These are phyloP conservation scores for Hydropsyche betteni DNA, from an alignment of 2,888 invertebrate species.

Conservation along the genomic window DNA sequence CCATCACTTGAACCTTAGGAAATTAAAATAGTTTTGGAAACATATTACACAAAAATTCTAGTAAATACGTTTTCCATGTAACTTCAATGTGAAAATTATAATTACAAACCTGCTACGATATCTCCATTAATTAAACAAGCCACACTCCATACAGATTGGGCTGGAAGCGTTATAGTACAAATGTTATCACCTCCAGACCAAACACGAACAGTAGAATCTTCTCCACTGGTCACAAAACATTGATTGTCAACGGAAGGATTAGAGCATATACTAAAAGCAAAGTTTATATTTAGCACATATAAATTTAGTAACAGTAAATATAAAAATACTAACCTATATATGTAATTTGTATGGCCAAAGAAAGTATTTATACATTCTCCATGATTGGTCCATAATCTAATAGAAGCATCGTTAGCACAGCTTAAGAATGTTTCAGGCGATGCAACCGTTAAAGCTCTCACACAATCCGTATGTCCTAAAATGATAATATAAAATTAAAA, in stretches of 20 bases:
- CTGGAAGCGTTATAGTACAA: constrained; percentile 79
- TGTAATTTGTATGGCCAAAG: constrained; percentile 88
- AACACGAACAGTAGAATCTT: constrained; percentile 84
- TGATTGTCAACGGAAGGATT: constrained; percentile 66
- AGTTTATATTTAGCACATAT: constrained; percentile 23
- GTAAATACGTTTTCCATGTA: background rate
- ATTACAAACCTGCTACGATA: constrained; percentile 81
- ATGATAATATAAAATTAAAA: too few relatives aligned
- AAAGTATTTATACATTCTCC: constrained; percentile 81
- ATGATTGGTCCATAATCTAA: constrained; percentile 83
- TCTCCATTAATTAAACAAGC: constrained; percentile 85
- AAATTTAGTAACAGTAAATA: background rate
- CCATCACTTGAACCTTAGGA: constrained; percentile 78
- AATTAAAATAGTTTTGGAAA: background rate
- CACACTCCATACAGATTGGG: constrained; percentile 90
- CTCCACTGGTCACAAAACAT: constrained; percentile 84
- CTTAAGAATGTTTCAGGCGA: constrained; percentile 82
- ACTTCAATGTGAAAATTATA: constrained; percentile 52
- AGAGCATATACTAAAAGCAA: constrained; percentile 65
- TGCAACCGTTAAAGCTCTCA: constrained; percentile 79
- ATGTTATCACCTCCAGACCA: constrained; percentile 75
- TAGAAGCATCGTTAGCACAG: constrained; percentile 90
- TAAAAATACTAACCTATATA: constrained; percentile 71
- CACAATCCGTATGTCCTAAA: constrained; percentile 91
- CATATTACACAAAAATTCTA: background rate